These are phyloP conservation scores for Denticeps clupeoides DNA, from an alignment of 2,797 vertebrate genomes.

Conservation along the genomic window DNA sequence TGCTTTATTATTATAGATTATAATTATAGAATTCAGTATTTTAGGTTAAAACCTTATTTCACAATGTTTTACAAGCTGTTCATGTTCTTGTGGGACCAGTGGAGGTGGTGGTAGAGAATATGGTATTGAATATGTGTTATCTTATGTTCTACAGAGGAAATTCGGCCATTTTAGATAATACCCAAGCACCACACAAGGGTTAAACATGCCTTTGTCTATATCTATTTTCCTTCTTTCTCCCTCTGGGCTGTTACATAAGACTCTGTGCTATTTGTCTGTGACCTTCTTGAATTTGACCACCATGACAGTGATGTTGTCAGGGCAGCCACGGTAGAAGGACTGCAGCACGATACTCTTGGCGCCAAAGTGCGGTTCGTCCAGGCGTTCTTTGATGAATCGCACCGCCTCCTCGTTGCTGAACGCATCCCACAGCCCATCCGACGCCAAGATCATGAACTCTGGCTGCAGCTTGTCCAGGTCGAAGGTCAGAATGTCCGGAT, in stretches of 20 bases:
- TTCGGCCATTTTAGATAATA: too few relatives aligned
- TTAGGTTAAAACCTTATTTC: too few relatives aligned
- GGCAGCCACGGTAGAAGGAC: constrained; percentile 90
- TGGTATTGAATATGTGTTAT: too few relatives aligned
- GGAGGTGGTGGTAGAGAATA: too few relatives aligned
- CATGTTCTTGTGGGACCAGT: too few relatives aligned
- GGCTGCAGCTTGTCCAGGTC: constrained; percentile 97
- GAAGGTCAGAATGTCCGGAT: constrained; percentile 87
- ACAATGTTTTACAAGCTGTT: too few relatives aligned
- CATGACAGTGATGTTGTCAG: constrained; percentile 98
- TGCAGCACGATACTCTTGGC: constrained; percentile 95
- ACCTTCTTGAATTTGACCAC: constrained; percentile 93
- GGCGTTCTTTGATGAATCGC: constrained; percentile 85
- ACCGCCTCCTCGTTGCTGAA: constrained; percentile 97
- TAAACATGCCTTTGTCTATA: too few relatives aligned
- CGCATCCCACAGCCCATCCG: constrained; percentile 93
- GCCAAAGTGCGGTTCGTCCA: constrained; percentile 91
- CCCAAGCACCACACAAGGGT: too few relatives aligned
- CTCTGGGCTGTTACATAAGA: constrained; percentile 6
- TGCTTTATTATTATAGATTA: too few relatives aligned
- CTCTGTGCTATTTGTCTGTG: constrained; percentile 53
- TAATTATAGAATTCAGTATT: too few relatives aligned
- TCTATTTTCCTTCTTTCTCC: too few relatives aligned
- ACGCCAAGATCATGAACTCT: constrained; percentile 95
- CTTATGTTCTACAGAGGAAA: too few relatives aligned